Evolutionary conservation across 2,888 invertebrate genomes (phyloP).

Genomic region (Lithophane socia): DNA sequence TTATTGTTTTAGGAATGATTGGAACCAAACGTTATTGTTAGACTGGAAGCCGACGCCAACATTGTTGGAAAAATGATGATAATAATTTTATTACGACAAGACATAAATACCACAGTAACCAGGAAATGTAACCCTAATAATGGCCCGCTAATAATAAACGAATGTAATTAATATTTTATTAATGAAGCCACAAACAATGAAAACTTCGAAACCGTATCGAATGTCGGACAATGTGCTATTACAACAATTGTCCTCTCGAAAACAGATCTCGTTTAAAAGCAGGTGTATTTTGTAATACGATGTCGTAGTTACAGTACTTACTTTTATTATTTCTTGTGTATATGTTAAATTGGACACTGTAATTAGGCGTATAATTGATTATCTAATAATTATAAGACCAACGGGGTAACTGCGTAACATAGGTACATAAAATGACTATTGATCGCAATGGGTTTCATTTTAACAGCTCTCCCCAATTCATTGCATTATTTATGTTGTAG

Average conservation of each 20-base stretch:
- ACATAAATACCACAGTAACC: neutral
- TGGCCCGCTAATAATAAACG: neutral
- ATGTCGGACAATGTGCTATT: slow-evolving; percentile 5
- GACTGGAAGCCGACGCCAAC: neutral
- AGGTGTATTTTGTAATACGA: neutral
- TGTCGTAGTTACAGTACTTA: neutral
- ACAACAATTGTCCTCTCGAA: slow-evolving; percentile 20
- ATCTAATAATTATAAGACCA: neutral
- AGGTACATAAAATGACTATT: neutral
- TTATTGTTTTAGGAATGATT: neutral
- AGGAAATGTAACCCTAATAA: neutral
- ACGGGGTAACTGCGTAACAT: neutral
- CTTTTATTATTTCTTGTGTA: neutral
- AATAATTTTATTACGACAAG: neutral
- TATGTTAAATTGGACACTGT: neutral
- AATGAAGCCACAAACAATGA: slow-evolving; percentile 36
- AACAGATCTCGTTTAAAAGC: slow-evolving; percentile 33
- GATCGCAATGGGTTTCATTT: neutral
- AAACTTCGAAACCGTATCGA: slow-evolving; percentile 15
- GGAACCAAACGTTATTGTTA: neutral
- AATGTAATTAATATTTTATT: slow-evolving; percentile 31
- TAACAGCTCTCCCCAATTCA: neutral
- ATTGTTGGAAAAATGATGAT: neutral
- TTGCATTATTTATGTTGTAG: neutral
- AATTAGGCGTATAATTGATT: neutral